Conservation (phyloP, 2,113 vertebrate genomes). For the Syrmaticus mikado region DNA sequence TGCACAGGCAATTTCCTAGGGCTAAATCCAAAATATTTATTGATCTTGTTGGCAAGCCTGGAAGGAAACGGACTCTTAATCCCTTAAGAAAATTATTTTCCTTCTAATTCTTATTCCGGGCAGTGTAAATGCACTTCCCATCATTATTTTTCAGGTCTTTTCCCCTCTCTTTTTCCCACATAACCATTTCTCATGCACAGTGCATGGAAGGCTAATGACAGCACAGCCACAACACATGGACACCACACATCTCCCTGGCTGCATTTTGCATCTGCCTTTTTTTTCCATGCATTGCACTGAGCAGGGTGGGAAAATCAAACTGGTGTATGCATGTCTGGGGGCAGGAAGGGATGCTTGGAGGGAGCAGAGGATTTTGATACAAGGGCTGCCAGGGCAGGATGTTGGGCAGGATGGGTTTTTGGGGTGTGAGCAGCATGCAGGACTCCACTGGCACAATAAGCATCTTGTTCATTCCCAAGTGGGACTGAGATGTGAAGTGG, state of each 20-base stretch:
- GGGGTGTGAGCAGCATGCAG: fast-evolving
- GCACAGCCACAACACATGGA: fast-evolving
- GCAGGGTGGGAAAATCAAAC: background rate
- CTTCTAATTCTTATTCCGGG: conserved; percentile 68
- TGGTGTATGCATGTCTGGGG: fast-evolving
- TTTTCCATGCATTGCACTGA: background rate
- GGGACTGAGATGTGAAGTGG: fast-evolving
- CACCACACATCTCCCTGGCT: background rate
- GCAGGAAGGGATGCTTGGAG: background rate
- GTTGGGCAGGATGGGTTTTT: background rate
- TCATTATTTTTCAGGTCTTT: conserved; percentile 57
- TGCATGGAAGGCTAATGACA: background rate
- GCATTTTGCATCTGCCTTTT: background rate
- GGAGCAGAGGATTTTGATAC: background rate
- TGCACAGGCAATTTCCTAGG: conserved; percentile 45
- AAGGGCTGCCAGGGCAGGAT: background rate
- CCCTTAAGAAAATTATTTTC: conserved; percentile 60
- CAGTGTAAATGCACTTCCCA: conserved; percentile 35
- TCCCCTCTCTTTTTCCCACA: background rate
- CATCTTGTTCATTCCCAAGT: fast-evolving
- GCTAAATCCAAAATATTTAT: conserved; percentile 68
- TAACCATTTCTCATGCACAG: conserved; percentile 37
- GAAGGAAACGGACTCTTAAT: conserved; percentile 42
- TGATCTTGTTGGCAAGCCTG: conserved; percentile 40
- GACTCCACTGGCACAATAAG: background rate